phyloP scores from a whole-genome alignment of 2,113 vertebrate species.

The Tragelaphus scriptus region DNA sequence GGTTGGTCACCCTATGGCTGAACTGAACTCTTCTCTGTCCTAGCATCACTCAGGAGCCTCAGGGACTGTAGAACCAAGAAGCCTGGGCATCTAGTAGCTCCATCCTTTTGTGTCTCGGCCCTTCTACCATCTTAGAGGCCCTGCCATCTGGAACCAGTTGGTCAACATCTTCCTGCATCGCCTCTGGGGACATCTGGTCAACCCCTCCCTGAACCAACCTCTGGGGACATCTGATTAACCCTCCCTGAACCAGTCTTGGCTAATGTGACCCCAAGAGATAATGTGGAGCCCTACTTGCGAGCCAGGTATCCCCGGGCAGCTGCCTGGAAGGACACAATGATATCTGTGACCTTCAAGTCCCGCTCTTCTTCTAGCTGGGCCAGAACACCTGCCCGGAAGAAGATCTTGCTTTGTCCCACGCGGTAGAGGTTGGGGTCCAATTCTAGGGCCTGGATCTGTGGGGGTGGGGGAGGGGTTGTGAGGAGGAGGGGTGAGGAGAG shows the following conservation, averaged over 20 bases:
- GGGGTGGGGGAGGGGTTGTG: too few species aligned
- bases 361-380: slow-evolving; percentile 92
- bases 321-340: slow-evolving; percentile 93
- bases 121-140: not conserved
- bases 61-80: not conserved
- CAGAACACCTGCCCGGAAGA: slow-evolving; percentile 92
- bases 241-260: not conserved
- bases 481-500: accelerated
- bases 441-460: slow-evolving; percentile 89
- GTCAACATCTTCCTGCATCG: not conserved
- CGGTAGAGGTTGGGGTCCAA: slow-evolving; percentile 90
- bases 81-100: not conserved
- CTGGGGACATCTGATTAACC: not conserved
- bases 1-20: not conserved
- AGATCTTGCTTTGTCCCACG: slow-evolving; percentile 94
- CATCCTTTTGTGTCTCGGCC: too few species aligned
- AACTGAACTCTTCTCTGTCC: not conserved
- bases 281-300: slow-evolving; percentile 79
- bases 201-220: not conserved
- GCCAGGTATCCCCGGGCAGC: slow-evolving; percentile 89
- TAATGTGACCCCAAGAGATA: not conserved
- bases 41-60: not conserved
- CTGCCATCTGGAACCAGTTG: not conserved
- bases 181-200: not conserved
- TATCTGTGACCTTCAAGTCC: slow-evolving; percentile 93